Evolutionary conservation across 2,797 vertebrate species (phyloP).

Genomic region (Synanceia verrucosa): DNA sequence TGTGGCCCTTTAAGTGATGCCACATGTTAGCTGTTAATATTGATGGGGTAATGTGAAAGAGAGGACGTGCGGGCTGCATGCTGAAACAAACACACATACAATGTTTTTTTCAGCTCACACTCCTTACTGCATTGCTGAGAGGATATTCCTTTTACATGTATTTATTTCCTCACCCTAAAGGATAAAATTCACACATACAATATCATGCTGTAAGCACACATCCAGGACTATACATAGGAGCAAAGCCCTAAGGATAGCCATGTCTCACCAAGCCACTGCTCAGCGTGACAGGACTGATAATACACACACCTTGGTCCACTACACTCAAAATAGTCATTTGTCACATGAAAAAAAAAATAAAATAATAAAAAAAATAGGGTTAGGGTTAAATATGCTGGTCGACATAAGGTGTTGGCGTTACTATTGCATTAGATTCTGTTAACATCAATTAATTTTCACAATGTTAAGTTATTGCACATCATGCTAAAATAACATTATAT

Average conservation of each 20-base stretch:
- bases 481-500: too few species aligned
- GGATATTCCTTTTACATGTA: neutral
- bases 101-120: too few species aligned
- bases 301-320: neutral
- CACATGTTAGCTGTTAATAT: slow-evolving; percentile 63
- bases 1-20: slow-evolving; percentile 40
- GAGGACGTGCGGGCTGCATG: slow-evolving; percentile 17
- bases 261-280: slow-evolving; percentile 40
- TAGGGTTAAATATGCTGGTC: too few species aligned
- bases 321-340: too few species aligned
- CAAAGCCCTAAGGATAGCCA: slow-evolving; percentile 43
- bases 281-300: slow-evolving; percentile 27
- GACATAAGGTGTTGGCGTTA: too few species aligned
- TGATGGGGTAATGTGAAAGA: slow-evolving; percentile 42
- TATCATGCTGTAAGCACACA: neutral
- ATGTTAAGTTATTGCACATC: too few species aligned
- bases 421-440: too few species aligned
- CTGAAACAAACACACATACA: slow-evolving; percentile 1
- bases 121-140: neutral
- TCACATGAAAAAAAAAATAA: too few species aligned
- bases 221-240: slow-evolving; percentile 1
- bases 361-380: too few species aligned
- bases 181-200: neutral
- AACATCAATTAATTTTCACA: too few species aligned
- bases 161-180: neutral